A percentile compares a stretch with the other conserved stretches of the same genome.
phyloP scores from a whole-genome alignment of 2,113 vertebrate species.

The Cyanoderma ruficeps region DNA sequence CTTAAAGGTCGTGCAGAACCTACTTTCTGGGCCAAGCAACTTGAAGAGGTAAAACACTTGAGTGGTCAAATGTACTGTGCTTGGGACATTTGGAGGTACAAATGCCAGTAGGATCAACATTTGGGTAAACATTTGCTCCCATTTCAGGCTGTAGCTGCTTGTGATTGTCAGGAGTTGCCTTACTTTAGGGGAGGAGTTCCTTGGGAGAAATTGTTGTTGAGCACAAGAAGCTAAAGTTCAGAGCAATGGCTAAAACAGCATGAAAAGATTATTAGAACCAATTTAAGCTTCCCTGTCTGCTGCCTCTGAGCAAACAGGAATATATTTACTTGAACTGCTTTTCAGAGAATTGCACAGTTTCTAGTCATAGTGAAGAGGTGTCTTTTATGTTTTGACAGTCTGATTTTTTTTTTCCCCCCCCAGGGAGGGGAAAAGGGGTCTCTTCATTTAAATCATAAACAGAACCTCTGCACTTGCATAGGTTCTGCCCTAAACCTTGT shows the following conservation, averaged over 20 bases:
- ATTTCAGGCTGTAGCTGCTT: conserved; percentile 29
- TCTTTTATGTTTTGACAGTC: not conserved
- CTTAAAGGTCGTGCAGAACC: not conserved
- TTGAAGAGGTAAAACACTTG: not conserved
- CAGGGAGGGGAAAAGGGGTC: not conserved
- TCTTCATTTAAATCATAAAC: not conserved
- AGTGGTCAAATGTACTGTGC: not conserved
- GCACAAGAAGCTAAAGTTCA: not conserved
- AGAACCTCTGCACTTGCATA: not conserved
- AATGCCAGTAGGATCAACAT: not conserved
- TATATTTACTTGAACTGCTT: conserved; percentile 39
- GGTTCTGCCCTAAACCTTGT: not conserved
- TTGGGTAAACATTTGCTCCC: conserved; percentile 3
- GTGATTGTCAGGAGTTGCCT: conserved; percentile 34
- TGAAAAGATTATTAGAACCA: not conserved
- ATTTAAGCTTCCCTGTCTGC: conserved; percentile 27
- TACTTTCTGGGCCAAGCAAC: not conserved
- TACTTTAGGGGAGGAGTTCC: conserved; percentile 22
- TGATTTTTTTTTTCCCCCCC: not conserved
- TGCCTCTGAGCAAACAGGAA: not conserved
- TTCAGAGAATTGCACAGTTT: conserved; percentile 49
- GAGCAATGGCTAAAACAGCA: not conserved
- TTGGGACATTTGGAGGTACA: not conserved
- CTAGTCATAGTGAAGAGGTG: not conserved
- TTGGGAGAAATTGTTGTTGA: not conserved